Base-by-base conservation (phyloP, 2,888 invertebrate species). In the Spilosoma lubricipeda region DNA sequence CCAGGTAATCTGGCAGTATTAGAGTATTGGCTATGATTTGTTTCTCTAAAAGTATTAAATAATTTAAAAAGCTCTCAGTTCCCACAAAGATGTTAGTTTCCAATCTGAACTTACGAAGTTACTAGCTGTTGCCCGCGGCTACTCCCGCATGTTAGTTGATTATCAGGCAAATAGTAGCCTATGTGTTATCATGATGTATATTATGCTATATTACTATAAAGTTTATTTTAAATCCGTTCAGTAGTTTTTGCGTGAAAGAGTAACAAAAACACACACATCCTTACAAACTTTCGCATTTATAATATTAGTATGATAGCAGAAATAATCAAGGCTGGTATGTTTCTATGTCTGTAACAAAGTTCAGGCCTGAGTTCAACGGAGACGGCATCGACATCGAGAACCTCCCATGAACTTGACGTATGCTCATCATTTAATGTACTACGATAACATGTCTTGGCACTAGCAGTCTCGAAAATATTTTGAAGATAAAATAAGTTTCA, bases 331-430 rank as follows among this genome's bases (percentile, higher is more conserved):
- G 15, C 0, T 18, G 63, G 13, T 27, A n/a, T n/a, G 15, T 27
- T 27, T 4, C 3, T 27, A 42, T 42, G 27, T 63, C 27, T 63
- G 15, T 7, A 45, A 27, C 65, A 39, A 18, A 9, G 65, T 48
- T 52, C 59, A 45, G 42, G 59, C 66, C 45, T 45, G 45, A 70
- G 70, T 74, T 67, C 64, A 59, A 70, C 59, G 71, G 67, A 59
- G 76, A 67, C 79, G 75, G 67, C 52, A 63, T 76, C 71, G 76
- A 83, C 79, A 80, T 76, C 64, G 45, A 77, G 73, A 79, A 76
- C 69, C 74, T 74, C 75, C 74, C 75, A 77, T 77, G 80, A 85
- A 83, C 82, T 84, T 84, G 82, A 82, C 78, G 82, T 75, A 67
- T 80, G 48, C 70, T 67, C 68, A 56, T 76, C 74, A 70, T 69